Evolutionary conservation across 2,797 vertebrate genomes (phyloP).

Genomic region (Columba guinea): DNA sequence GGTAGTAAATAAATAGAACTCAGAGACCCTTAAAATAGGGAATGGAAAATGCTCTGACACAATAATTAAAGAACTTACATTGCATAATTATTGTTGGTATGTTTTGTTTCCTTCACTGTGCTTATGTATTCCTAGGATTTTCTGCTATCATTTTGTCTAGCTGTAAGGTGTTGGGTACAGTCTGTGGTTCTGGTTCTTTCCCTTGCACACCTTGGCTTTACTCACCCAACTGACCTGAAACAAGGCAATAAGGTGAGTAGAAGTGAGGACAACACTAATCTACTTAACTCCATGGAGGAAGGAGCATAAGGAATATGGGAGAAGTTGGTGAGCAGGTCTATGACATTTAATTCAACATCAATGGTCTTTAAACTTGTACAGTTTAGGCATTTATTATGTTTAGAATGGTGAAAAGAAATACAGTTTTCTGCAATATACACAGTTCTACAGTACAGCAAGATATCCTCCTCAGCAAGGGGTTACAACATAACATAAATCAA

Average conservation of each 20-base stretch:
- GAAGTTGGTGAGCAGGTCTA: not conserved
- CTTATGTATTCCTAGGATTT: not conserved
- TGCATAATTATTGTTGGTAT: not conserved
- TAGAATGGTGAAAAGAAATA: not conserved
- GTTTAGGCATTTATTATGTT: not conserved
- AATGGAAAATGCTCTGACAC: not conserved
- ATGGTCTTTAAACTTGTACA: not conserved
- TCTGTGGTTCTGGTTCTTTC: not conserved
- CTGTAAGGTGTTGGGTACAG: not conserved
- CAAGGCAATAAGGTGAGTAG: not conserved
- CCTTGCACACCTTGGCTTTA: not conserved
- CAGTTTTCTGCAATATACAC: not conserved
- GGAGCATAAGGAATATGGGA: not conserved
- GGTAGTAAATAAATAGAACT: not conserved
- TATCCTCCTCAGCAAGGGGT: not conserved
- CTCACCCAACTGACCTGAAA: not conserved
- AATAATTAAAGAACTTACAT: not conserved
- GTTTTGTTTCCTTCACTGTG: not conserved
- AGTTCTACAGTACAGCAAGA: not conserved
- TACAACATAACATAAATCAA: constrained; percentile 68
- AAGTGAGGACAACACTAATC: not conserved
- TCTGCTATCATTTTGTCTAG: not conserved
- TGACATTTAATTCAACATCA: not conserved
- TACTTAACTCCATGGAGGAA: not conserved
- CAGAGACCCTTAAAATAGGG: not conserved